Evolutionary conservation across 1,140 invertebrate genomes (phyloP), one percentile per base, ranked within the genome.

Genomic region (Pseudomyrmex gracilis): DNA sequence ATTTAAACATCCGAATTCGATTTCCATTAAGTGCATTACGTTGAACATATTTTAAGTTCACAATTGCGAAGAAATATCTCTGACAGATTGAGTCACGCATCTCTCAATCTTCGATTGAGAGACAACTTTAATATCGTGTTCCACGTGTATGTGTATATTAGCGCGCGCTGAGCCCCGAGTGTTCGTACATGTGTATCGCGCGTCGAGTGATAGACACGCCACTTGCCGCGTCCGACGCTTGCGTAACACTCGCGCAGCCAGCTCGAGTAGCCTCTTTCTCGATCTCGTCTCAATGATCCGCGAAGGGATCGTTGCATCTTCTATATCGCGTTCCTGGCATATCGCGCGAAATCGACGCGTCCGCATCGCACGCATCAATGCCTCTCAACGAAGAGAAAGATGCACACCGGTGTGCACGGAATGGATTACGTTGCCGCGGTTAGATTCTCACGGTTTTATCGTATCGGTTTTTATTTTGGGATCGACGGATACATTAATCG

Each of bases 221-320:
- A 71, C 83, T 53, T 82, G 57, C 58, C 58, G 64, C 45, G 22
- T 61, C 60, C 47, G 78, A 83, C 63, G 83, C 64, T 87, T 87
- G 76, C 85, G 74, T 71, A 88, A 88, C 51, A 66, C 78, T 67
- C 67, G 53, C 67, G 53, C 34, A 34, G 47, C 60, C 49, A 82
- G 55, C 53, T n/a, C 49, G 45, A 57, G 47, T 64, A 70, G 70
- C 47, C 53, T 57, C 53, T 57, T 55, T 47, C 55, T 47, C 67
- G 78, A 73, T 86, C 77, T 86, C 77, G 58, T 82, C 51, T 17
- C 74, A 34, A 82, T 73, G 24, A 63, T 83, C 12, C 70, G 24
- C n/a, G 10, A 57, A 43, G 83, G 20, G 49, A 77, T 64, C 84
- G 53, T 63, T 77, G 55, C 49, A 85, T 34, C 66, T 51, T 73